Evolutionary conservation across 2,888 invertebrate species (phyloP).

Genomic region (Venusia cambrica): DNA sequence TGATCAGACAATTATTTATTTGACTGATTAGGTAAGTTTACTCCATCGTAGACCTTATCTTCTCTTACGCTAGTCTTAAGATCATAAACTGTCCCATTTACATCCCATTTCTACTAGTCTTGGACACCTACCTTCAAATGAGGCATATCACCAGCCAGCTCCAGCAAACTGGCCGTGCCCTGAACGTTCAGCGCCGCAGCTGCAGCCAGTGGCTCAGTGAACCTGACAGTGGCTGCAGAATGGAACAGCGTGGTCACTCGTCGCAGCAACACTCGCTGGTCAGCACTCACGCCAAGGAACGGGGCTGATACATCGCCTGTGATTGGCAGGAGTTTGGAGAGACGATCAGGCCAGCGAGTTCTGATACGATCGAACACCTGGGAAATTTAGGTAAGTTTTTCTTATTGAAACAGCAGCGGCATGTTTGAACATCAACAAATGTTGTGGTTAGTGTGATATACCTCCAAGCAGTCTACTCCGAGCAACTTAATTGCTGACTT

Average conservation of each 20-base stretch:
- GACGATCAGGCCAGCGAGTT: conserved; percentile 81
- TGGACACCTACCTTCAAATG: conserved; percentile 81
- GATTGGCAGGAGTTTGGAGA: conserved; percentile 85
- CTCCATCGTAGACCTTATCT: too few relatives aligned
- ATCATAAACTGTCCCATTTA: too few relatives aligned
- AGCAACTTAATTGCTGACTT: too few relatives aligned
- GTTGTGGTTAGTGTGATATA: too few relatives aligned
- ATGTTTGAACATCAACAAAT: too few relatives aligned
- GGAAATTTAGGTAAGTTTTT: conserved; percentile 4
- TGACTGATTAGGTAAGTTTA: too few relatives aligned
- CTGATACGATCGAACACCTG: conserved; percentile 87
- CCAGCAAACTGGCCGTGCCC: conserved; percentile 91
- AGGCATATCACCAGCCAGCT: conserved; percentile 90
- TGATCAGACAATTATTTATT: too few relatives aligned
- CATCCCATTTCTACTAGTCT: too few relatives aligned
- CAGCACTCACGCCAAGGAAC: conserved; percentile 84
- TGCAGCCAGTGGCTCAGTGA: conserved; percentile 93
- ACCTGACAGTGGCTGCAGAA: conserved; percentile 97
- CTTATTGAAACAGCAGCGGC: too few relatives aligned
- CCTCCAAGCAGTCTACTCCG: too few relatives aligned
- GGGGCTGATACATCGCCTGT: conserved; percentile 88
- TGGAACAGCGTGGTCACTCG: conserved; percentile 94
- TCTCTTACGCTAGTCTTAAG: too few relatives aligned
- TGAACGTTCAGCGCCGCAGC: conserved; percentile 94
- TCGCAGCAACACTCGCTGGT: conserved; percentile 83